phyloP scores from a whole-genome alignment of 2,797 vertebrate species.

The Girardinus metallicus region DNA sequence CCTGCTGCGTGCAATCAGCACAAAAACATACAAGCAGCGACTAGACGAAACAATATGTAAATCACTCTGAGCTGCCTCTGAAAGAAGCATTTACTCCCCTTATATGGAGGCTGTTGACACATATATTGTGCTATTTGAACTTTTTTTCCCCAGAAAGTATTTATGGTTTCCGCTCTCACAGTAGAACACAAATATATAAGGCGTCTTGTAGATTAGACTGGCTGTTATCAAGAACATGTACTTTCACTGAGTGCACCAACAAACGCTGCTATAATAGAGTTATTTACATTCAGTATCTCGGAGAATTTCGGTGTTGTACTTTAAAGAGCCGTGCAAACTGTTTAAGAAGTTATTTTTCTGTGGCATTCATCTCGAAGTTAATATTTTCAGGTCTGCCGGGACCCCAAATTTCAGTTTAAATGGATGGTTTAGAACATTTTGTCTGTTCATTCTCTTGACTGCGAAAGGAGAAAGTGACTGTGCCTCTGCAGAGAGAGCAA shows the following conservation, averaged over 20 bases:
- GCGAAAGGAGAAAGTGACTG: neutral
- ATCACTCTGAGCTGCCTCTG: slow-evolving; percentile 18
- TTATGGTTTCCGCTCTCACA: slow-evolving; percentile 11
- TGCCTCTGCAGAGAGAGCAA: slow-evolving; percentile 22
- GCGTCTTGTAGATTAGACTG: slow-evolving; percentile 11
- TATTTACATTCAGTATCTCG: slow-evolving; percentile 9
- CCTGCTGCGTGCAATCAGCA: slow-evolving; percentile 56
- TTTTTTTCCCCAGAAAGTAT: neutral
- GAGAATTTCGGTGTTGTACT: slow-evolving; percentile 12
- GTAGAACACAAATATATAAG: slow-evolving; percentile 11
- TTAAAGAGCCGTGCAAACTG: slow-evolving; percentile 7
- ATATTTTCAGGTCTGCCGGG: neutral
- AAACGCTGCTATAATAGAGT: slow-evolving; percentile 13
- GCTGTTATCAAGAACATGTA: slow-evolving; percentile 29
- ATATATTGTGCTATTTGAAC: slow-evolving; percentile 14
- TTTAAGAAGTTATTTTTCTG: slow-evolving; percentile 1
- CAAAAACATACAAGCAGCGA: slow-evolving; percentile 35
- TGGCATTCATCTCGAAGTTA: slow-evolving; percentile 9
- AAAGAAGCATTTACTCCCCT: slow-evolving; percentile 22
- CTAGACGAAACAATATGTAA: slow-evolving; percentile 41
- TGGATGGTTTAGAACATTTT: slow-evolving; percentile 2
- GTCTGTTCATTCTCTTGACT: neutral
- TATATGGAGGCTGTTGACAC: slow-evolving; percentile 12
- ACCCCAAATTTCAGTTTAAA: slow-evolving; percentile 2
- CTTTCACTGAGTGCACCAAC: slow-evolving; percentile 2